Evolutionary conservation across 2,113 vertebrate genomes (phyloP).

Genomic region (Neotoma lepida): DNA sequence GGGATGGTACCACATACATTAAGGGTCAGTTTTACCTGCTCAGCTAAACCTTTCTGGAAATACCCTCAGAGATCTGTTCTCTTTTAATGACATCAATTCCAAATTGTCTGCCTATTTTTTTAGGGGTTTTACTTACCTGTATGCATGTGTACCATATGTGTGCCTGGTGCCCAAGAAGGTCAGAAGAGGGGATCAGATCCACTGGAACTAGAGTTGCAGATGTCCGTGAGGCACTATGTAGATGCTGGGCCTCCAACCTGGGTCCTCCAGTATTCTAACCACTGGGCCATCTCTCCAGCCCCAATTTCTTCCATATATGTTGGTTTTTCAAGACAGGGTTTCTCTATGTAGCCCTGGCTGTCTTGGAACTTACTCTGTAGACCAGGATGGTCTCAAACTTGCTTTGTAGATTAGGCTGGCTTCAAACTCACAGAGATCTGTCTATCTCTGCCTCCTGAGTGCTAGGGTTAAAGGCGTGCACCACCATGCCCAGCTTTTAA

Average conservation of each 20-base stretch:
- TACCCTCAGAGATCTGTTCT: not conserved
- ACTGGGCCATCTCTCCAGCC: not conserved
- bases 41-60: not conserved
- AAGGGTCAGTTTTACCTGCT: not conserved
- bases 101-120: not conserved
- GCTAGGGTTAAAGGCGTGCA: not conserved
- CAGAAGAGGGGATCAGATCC: not conserved
- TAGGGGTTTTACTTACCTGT: not conserved
- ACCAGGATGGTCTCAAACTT: not conserved
- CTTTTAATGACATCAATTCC: not conserved
- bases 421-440: not conserved
- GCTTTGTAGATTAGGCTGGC: not conserved
- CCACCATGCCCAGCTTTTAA: not conserved
- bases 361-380: not conserved
- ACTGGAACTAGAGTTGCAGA: not conserved
- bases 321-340: not conserved
- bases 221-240: not conserved
- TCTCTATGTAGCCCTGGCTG: not conserved
- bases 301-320: not conserved
- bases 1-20: not conserved
- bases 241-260: not conserved
- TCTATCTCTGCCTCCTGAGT: not conserved
- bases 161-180: not conserved
- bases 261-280: not conserved
- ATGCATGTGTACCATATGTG: not conserved